Conservation (phyloP, 92 coral and sea anemone genomes). For the Palythoa caribaeorum region DNA sequence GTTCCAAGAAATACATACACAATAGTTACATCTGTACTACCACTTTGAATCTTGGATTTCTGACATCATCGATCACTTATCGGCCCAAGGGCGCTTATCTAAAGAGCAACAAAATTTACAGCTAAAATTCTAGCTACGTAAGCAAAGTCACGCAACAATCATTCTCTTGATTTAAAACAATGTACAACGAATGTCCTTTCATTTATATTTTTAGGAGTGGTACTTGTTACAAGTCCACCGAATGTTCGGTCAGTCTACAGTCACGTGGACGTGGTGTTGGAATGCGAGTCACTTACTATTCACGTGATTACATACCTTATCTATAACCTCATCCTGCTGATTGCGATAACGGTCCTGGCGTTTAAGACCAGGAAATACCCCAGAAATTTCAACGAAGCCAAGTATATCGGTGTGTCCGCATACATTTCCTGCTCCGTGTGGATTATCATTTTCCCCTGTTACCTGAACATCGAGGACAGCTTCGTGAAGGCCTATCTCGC, state of each 20-base stretch:
- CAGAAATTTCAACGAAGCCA: slow-evolving; percentile 56
- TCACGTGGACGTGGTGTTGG: slow-evolving; percentile 60
- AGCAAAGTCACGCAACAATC: no score
- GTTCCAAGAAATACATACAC: no score
- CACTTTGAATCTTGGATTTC: no score
- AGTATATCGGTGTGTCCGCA: slow-evolving; percentile 75
- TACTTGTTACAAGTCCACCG: slow-evolving; percentile 74
- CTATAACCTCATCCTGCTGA: slow-evolving; percentile 72
- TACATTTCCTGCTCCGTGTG: slow-evolving; percentile 79
- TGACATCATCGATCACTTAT: no score
- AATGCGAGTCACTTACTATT: slow-evolving; percentile 60
- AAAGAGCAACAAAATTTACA: no score
- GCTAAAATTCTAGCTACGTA: no score
- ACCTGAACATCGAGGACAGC: slow-evolving; percentile 42
- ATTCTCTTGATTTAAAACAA: no score
- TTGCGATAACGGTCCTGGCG: slow-evolving; percentile 77
- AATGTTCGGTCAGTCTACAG: slow-evolving; percentile 57
- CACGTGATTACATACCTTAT: slow-evolving; percentile 64
- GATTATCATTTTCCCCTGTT: slow-evolving; percentile 63
- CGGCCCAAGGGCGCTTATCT: no score
- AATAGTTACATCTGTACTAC: no score
- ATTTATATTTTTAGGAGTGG: slow-evolving; percentile 27
- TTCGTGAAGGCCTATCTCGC: background rate
- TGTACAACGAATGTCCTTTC: no score
- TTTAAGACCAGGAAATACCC: slow-evolving; percentile 83